Base-by-base conservation (phyloP, 92 coral and sea anemone genomes). In the Palythoa grandiflora region DNA sequence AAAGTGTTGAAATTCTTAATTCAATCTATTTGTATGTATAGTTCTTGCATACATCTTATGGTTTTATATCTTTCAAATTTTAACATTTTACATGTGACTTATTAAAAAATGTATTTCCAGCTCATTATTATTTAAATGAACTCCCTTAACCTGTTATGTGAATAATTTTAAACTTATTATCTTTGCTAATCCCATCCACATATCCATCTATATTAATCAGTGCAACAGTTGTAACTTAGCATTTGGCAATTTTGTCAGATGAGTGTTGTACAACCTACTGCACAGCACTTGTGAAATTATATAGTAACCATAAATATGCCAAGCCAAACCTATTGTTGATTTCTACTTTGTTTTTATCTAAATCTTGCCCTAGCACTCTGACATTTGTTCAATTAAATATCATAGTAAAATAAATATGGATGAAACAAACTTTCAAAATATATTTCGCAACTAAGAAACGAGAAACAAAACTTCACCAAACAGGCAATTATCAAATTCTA, bases 101-200 rank as follows among this genome's bases (percentile, higher is more conserved):
- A 59, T 59, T 59, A 59, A 59, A 57, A 59, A 59, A 59, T 59
- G 66, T 59, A 14, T 59, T 2, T 59, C 66, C 66, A 59, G 66
- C 66, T 59, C 20, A 59, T 57, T 57, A 7, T 59, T 59, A 59
- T 59, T 59, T 59, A 59, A 2, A 59, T 14, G 20, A 15, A 2
- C 66, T 59, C n/a, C 66, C 66, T 59, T 59, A 59, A 59, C 66
- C 66, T 59, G 66, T 59, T 59, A 59, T 59, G 20, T 59, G 66
- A 14, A 19, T 59, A 59, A 59, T 59, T 59, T 59, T 59, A 59
- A 59, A 15, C 20, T 59, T 59, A 59, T 16, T 59, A 59, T 59
- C 5, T 54, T 59, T 12, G 66, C 20, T 59, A 59, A 59, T 59
- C 66, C 66, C 28, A 59, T 5, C 66, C 28, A 59, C 66, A 59